Conservation (phyloP, 2,113 vertebrate genomes). For the Conger conger region DNA sequence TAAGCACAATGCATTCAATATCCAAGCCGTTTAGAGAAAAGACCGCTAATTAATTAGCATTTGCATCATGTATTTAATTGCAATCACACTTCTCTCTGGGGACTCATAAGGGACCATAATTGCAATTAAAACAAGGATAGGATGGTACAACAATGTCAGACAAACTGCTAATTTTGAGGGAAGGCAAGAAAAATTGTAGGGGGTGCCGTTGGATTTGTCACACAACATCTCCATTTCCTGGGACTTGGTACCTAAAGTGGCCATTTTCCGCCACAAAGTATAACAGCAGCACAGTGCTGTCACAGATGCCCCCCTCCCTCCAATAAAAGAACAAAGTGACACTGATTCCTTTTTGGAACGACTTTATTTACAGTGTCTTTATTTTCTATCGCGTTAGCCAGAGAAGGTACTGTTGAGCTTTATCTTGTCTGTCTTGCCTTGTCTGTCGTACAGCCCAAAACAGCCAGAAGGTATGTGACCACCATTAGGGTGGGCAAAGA, state of each 20-base stretch:
- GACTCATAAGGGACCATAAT: slow-evolving; percentile 89
- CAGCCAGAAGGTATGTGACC: too few relatives aligned
- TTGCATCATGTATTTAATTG: slow-evolving; percentile 96
- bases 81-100: slow-evolving; percentile 89
- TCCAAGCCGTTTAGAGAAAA: slow-evolving; percentile 85
- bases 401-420: too few relatives aligned
- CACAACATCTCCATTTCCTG: slow-evolving; percentile 70
- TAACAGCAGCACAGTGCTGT: neutral
- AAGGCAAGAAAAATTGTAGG: slow-evolving; percentile 63
- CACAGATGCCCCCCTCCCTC: neutral
- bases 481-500: neutral
- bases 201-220: slow-evolving; percentile 66
- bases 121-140: slow-evolving; percentile 95
- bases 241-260: too few relatives aligned
- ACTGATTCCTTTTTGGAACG: too few relatives aligned
- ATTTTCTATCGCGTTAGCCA: too few relatives aligned
- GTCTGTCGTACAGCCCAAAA: neutral
- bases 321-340: neutral
- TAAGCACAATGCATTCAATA: slow-evolving; percentile 85
- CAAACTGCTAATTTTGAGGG: slow-evolving; percentile 83
- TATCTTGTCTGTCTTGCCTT: too few relatives aligned
- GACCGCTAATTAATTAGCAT: slow-evolving; percentile 99
- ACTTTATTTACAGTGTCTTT: too few relatives aligned
- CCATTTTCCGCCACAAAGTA: neutral
- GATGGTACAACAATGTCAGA: slow-evolving; percentile 84